These are phyloP conservation scores for Morphnarchus princeps DNA, from an alignment of 2,113 vertebrate species.

Conservation along the genomic window DNA sequence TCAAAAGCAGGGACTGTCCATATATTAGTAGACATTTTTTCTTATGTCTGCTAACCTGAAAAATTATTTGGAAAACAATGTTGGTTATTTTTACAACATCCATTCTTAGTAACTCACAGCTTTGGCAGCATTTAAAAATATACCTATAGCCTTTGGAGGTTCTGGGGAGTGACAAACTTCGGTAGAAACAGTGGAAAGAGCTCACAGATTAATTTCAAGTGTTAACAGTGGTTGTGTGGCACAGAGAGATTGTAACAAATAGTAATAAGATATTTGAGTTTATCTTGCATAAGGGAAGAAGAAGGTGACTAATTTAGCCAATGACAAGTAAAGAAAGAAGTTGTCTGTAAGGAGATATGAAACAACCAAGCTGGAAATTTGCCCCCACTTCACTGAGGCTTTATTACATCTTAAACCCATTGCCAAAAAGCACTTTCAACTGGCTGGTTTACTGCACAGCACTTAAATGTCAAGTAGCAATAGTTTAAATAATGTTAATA, in stretches of 20 bases:
- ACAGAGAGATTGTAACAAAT: background rate
- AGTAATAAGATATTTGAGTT: background rate
- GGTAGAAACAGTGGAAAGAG: background rate
- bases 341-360: background rate
- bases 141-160: background rate
- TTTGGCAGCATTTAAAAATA: background rate
- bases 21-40: background rate
- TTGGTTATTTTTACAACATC: background rate
- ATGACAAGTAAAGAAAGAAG: slow-evolving; percentile 40
- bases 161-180: background rate
- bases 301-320: slow-evolving; percentile 32
- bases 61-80: background rate
- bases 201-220: background rate
- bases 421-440: slow-evolving; percentile 5
- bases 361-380: background rate
- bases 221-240: background rate
- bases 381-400: background rate
- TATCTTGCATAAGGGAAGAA: slow-evolving; percentile 26
- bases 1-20: background rate
- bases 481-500: background rate
- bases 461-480: slow-evolving; percentile 35
- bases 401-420: background rate
- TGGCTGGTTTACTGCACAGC: background rate
- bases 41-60: background rate
- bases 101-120: background rate